Conservation (phyloP, 2,113 vertebrate genomes). For the Merops nubicus region DNA sequence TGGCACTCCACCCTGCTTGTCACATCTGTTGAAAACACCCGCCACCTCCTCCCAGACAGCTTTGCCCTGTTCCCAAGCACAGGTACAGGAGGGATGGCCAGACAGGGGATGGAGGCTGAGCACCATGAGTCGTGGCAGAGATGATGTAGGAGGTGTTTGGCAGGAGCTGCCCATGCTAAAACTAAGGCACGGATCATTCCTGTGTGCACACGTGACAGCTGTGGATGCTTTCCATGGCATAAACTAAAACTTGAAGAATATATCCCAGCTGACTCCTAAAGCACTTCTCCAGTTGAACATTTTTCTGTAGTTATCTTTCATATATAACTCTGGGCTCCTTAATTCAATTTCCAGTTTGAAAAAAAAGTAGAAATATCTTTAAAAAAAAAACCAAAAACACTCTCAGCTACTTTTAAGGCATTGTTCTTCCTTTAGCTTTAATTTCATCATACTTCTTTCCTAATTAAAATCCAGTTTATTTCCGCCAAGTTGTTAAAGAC, state of each 20-base stretch:
- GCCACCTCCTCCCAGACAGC: too few relatives aligned
- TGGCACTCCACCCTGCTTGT: background rate
- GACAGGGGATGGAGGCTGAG: background rate
- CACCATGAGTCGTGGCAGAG: accelerated
- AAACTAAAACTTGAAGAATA: background rate
- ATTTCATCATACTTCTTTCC: constrained; percentile 35
- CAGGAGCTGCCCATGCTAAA: background rate
- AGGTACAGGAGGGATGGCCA: accelerated
- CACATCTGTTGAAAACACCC: background rate
- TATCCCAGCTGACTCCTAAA: background rate
- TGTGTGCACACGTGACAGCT: background rate
- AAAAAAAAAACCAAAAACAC: too few relatives aligned
- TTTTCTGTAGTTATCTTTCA: constrained; percentile 5
- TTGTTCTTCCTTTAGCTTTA: constrained; percentile 15
- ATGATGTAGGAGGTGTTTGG: accelerated
- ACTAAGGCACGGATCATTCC: background rate
- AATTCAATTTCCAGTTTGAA: constrained; percentile 4
- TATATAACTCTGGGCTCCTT: background rate
- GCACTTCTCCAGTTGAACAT: background rate
- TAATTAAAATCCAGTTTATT: constrained; percentile 65
- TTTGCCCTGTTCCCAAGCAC: background rate
- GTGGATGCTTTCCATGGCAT: background rate
- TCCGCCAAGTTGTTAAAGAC: constrained; percentile 33
- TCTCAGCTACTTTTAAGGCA: background rate
- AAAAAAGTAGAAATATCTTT: background rate